Evolutionary conservation across 2,113 vertebrate genomes (phyloP), one percentile per base, ranked within the genome.

Genomic region (Vidua macroura): DNA sequence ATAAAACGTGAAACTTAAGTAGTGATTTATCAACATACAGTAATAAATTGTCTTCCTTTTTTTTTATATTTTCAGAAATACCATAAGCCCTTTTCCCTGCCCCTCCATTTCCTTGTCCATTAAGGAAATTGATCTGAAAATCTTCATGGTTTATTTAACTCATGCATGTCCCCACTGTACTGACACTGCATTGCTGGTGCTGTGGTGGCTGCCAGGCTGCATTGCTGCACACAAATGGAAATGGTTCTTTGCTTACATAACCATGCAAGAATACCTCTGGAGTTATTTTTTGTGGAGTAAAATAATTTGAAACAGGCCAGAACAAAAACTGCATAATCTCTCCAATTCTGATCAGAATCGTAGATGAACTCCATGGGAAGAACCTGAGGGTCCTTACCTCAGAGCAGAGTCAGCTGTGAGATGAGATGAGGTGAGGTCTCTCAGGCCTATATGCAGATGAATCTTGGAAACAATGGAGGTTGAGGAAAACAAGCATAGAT

Each of bases 1-100:
- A 56, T 95, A 76, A 86, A 95, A 80, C 56, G 67, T 92, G 31
- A 51, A 35, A 69, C 62, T 92, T 95, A 56, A 82, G 48, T 84
- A 49, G 33, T 78, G 43, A 62, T 59, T 56, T 88, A 56, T 49
- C 76, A 75, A 64, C 35, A 14, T 64, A 20, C 2, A 55, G 28
- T 87, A 80, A 77, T n/a, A 60, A 83, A 31, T 78, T 83, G n/a
- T 53, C 41, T 72, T 11, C 73, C 6, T 46, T 59, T 53, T 72
- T 3, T 1, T 2, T 52, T 41, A 4, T 83, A 7, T 68, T 86
- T 85, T 63, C 19, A 60, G 51, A 67, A 83, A 85, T 60, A 25
- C 25, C 16, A 0, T 63, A 8, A 90, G 19, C 22, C 17, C 20
- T 88, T 83, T 62, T 30, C 24, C 8, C 33, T 91, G 23, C 6